Percentiles rank a stretch among this genome's conserved stretches.
Evolutionary conservation across 2,888 invertebrate genomes (phyloP).

Genomic region (Dilophus febrilis): DNA sequence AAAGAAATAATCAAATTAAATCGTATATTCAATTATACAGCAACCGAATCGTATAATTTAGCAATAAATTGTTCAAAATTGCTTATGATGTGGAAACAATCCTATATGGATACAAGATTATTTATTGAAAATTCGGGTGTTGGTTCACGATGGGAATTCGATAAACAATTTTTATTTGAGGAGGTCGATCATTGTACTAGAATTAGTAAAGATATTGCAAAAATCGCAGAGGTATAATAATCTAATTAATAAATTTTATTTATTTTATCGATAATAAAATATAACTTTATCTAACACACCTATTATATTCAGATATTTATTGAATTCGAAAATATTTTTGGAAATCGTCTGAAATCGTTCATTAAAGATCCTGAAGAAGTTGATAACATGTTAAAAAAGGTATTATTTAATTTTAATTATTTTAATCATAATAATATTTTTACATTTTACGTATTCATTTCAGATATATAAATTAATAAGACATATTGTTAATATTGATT

Average conservation of each 20-base stretch:
- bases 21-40: constrained; percentile 51
- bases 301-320: constrained; percentile 43
- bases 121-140: constrained; percentile 74
- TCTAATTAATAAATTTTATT: no score
- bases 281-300: no score
- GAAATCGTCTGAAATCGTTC: constrained; percentile 68
- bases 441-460: not conserved
- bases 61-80: constrained; percentile 27
- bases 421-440: not conserved
- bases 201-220: constrained; percentile 63
- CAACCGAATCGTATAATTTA: constrained; percentile 19
- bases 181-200: constrained; percentile 70
- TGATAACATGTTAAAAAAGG: constrained; percentile 32
- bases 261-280: no score
- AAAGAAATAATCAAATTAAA: constrained; percentile 50
- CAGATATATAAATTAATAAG: constrained; percentile 35
- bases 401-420: not conserved
- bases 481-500: constrained; percentile 61
- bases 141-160: constrained; percentile 83
- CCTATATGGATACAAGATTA: constrained; percentile 61
- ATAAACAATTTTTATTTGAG: constrained; percentile 61
- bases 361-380: constrained; percentile 75
- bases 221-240: constrained; percentile 51
- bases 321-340: constrained; percentile 81
- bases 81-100: constrained; percentile 31